These are phyloP conservation scores for Drosophila asahinai DNA, from an alignment of 1,140 invertebrate species.

Conservation along the genomic window DNA sequence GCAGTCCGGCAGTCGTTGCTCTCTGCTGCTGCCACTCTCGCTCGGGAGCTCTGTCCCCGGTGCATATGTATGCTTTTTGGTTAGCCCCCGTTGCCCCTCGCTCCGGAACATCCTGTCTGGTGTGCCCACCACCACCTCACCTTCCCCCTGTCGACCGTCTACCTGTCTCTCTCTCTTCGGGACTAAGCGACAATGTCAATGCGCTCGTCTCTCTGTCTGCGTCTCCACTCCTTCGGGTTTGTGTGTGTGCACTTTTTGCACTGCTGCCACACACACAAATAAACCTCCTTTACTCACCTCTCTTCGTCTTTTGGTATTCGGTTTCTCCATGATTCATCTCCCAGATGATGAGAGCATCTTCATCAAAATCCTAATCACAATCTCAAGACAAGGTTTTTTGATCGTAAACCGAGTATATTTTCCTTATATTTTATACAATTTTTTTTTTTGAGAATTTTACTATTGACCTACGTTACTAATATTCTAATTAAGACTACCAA, in stretches of 20 bases:
- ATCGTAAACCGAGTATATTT: conserved; percentile 50
- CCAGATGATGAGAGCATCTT: conserved; percentile 33
- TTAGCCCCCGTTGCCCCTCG: conserved; percentile 19
- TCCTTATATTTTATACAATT: conserved; percentile 20
- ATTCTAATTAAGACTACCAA: conserved; percentile 59
- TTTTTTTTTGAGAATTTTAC: conserved; percentile 48
- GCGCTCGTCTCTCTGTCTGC: conserved; percentile 32
- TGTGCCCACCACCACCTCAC: conserved; percentile 5
- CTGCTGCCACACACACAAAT: conserved; percentile 16
- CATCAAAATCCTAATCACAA: conserved; percentile 1
- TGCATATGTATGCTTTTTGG: conserved; percentile 70
- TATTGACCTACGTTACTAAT: conserved; percentile 41
- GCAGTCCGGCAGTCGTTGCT: conserved; percentile 12
- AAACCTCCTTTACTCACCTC: conserved; percentile 13
- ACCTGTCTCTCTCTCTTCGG: conserved; percentile 64
- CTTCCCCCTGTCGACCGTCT: conserved; percentile 29
- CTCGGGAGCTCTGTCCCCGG: conserved; percentile 26
- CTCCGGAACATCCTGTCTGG: conserved; percentile 37
- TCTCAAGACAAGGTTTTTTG: conserved; percentile 37
- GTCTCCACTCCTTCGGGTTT: conserved; percentile 12
- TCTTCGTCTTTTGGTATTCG: conserved; percentile 40
- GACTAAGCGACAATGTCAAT: conserved; percentile 57
- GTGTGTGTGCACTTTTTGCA: conserved; percentile 46
- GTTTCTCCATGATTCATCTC: conserved; percentile 68
- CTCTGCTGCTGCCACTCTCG: conserved; percentile 30